These are phyloP conservation scores for Ceratosolen fusciceps DNA, from an alignment of 1,140 invertebrate species.

Conservation along the genomic window DNA sequence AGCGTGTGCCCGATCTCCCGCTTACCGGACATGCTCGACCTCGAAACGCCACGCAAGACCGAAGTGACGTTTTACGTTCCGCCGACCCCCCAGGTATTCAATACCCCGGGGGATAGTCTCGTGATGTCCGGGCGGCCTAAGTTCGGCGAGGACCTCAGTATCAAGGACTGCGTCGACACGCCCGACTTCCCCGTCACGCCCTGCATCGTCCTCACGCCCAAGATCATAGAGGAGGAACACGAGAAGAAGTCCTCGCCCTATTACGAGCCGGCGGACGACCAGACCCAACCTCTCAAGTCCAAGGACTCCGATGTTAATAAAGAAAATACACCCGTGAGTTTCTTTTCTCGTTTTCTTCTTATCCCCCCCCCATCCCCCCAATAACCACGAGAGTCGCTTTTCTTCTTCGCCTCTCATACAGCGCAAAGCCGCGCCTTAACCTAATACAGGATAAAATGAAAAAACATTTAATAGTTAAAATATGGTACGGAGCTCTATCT, in stretches of 20 bases:
- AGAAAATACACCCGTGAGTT: no score
- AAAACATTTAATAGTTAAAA: no score
- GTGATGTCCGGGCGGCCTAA: constrained; percentile 54
- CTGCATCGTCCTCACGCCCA: constrained; percentile 62
- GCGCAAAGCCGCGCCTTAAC: no score
- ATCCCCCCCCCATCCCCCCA: no score
- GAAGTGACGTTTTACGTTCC: constrained; percentile 59
- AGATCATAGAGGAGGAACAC: constrained; percentile 52
- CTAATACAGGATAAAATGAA: no score
- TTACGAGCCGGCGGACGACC: constrained; percentile 59
- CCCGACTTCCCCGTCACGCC: constrained; percentile 68
- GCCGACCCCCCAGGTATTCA: constrained; percentile 63
- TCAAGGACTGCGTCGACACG: constrained; percentile 61
- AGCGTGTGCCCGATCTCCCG: not conserved
- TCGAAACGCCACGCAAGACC: constrained; percentile 57
- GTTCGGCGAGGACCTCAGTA: constrained; percentile 55
- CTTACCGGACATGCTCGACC: not conserved
- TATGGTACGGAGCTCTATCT: no score
- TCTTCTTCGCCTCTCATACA: no score
- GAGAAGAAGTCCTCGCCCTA: constrained; percentile 57
- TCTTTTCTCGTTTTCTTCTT: no score
- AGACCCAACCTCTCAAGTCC: not conserved
- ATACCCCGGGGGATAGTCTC: constrained; percentile 60
- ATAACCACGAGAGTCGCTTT: no score
- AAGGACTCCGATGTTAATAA: no score